Evolutionary conservation across 2,113 vertebrate genomes (phyloP).

Genomic region (Erythrocercus mccallii): DNA sequence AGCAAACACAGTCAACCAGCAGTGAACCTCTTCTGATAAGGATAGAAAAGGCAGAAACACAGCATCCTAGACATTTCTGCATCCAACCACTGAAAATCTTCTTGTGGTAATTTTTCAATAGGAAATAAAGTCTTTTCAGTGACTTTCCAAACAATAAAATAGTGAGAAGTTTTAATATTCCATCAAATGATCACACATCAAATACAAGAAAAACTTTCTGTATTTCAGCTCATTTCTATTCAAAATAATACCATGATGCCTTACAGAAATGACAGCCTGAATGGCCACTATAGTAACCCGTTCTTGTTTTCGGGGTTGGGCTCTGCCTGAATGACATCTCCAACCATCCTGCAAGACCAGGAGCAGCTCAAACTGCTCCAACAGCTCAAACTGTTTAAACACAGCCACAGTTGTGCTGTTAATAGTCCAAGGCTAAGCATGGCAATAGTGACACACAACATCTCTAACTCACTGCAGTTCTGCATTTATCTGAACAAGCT

Average conservation of each 20-base stretch:
- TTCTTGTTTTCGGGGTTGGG: not conserved
- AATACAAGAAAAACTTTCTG: not conserved
- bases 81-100: not conserved
- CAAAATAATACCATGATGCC: accelerated
- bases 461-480: not conserved
- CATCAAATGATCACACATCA: not conserved
- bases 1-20: not conserved
- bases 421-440: not conserved
- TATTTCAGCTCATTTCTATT: not conserved
- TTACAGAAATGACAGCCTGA: not conserved
- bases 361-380: not conserved
- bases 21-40: not conserved
- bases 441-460: not conserved
- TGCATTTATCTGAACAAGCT: not conserved
- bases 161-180: not conserved
- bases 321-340: not conserved
- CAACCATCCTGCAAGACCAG: not conserved
- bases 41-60: not conserved
- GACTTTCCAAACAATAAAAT: not conserved
- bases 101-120: not conserved
- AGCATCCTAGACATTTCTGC: not conserved
- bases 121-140: not conserved
- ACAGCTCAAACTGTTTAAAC: not conserved
- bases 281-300: no score
- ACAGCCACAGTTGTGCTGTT: not conserved